Evolutionary conservation across 1,140 invertebrate species (phyloP).

Genomic region (Spodoptera frugiperda): DNA sequence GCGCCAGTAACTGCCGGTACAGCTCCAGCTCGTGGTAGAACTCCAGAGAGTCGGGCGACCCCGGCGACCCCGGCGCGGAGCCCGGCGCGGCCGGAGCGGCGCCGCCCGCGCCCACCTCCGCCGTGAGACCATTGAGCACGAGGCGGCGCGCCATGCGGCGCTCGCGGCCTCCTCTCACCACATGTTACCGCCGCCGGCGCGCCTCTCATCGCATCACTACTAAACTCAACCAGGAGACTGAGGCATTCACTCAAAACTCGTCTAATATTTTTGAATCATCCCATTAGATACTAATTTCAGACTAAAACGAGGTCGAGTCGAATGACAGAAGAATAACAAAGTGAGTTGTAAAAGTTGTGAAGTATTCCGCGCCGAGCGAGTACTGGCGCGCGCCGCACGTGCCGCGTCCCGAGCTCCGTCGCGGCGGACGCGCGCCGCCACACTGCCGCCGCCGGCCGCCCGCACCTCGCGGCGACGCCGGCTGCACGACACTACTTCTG

Average conservation of each 20-base stretch:
- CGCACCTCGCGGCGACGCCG: neutral
- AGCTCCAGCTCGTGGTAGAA: slow-evolving; percentile 81
- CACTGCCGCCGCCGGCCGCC: slow-evolving; percentile 1
- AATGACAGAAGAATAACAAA: neutral
- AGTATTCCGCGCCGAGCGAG: neutral
- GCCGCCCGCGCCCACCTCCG: slow-evolving; percentile 63
- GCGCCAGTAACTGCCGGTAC: slow-evolving; percentile 75
- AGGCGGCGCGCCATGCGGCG: slow-evolving; percentile 72
- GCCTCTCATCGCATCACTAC: neutral
- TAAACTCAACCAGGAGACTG: neutral
- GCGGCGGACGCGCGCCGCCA: slow-evolving; percentile 37
- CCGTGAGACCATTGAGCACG: slow-evolving; percentile 77
- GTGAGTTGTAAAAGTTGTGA: slow-evolving; percentile 16
- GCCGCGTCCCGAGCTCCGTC: neutral
- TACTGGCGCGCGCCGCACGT: neutral
- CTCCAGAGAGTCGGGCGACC: slow-evolving; percentile 70
- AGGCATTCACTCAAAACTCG: neutral
- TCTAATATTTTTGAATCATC: neutral
- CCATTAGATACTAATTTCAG: neutral
- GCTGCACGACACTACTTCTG: neutral
- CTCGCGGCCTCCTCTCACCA: slow-evolving; percentile 27
- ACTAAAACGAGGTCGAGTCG: neutral
- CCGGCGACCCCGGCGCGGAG: slow-evolving; percentile 22
- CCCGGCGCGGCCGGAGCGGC: neutral
- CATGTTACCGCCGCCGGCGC: slow-evolving; percentile 19